Conservation (phyloP, 2,113 vertebrate genomes). For the Stigmatopora argus region DNA sequence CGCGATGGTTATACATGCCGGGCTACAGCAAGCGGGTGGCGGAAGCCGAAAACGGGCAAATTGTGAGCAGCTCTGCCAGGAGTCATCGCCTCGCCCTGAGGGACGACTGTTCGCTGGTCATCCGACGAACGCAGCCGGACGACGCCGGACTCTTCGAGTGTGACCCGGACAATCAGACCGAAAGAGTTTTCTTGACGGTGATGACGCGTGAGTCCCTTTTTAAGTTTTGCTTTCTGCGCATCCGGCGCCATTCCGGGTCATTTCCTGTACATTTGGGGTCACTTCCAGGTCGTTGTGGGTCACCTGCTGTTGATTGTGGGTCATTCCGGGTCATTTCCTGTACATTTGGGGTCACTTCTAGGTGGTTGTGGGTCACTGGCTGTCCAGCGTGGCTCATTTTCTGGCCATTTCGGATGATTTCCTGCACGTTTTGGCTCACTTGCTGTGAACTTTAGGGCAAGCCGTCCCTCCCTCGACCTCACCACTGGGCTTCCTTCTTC, state of each 20-base stretch:
- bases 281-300: no score
- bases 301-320: no score
- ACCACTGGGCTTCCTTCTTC: neutral
- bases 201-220: conserved; percentile 18
- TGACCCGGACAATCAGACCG: fast-evolving
- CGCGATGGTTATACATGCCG: neutral
- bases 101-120: conserved; percentile 21
- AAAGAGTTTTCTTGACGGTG: neutral
- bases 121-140: conserved; percentile 14
- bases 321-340: no score
- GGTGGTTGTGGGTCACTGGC: no score
- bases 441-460: no score
- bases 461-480: no score
- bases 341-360: no score
- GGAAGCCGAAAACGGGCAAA: fast-evolving
- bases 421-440: neutral
- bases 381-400: no score
- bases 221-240: no score
- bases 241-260: no score
- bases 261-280: no score
- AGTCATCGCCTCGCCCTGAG: conserved; percentile 3
- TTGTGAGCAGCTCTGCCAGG: fast-evolving
- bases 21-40: fast-evolving
- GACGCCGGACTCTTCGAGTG: conserved; percentile 16
- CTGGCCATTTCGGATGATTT: no score